Base-by-base conservation (phyloP, 1,140 invertebrate genomes). In the Papilio polytes region DNA sequence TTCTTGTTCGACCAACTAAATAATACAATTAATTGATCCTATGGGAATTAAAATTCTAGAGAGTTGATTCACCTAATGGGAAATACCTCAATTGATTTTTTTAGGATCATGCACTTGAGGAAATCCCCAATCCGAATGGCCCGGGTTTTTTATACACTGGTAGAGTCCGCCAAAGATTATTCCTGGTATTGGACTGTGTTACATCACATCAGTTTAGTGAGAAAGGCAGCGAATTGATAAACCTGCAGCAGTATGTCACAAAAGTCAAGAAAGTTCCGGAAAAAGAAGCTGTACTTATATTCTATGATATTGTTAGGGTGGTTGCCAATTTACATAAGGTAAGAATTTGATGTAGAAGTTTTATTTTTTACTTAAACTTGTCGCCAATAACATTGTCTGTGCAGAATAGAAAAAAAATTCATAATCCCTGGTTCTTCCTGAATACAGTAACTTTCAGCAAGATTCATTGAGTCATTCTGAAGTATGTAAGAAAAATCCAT, bases 221-320 rank as follows among this genome's bases (percentile, higher is more conserved):
- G 59, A 96, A 96, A 86, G 97, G 96, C 63, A 96, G 95, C 26
- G 96, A 97, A 85, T 91, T 97, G 1, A 96, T 98, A 26, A 98
- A 98, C 92, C 94, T 98, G 10, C 97, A 98, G 86, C 97, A 98
- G 90, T 97, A 98, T 94, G 97, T 98, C 7, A 98, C 98, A 74
- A 97, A 96, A 92, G 97, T 98, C 84, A 98, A 98, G 86, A 98
- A 97, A 91, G 95, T 98, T 44, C 95, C 96, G 12, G 97, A 98
- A 90, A 96, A 96, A 86, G 97, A 98, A 92, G 97, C 97, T 41
- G 95, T 98, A 63, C 88, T 97, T 53, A 97, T 98, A 88, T 98
- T 98, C 88, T 96, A 96, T 88, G 96, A 98, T 90, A 97, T 98
- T 85, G 97, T 98, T 18, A 95, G 96, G 87, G 96, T 98, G 80